Conservation (phyloP, 1,140 invertebrate species). For the Euwallacea fornicatus region DNA sequence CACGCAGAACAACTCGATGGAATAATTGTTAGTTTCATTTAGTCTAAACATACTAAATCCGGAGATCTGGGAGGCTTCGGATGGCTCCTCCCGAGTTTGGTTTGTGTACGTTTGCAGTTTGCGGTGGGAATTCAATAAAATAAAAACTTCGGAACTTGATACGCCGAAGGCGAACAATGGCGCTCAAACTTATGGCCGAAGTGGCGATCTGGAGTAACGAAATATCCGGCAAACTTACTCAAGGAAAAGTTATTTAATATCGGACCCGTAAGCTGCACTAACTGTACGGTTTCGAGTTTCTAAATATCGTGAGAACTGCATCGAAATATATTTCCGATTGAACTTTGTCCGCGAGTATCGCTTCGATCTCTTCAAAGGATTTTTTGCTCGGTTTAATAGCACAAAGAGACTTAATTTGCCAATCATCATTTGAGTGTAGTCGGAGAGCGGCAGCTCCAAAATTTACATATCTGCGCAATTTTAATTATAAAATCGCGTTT, state of each 20-base stretch:
- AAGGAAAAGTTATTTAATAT: slow-evolving; percentile 13
- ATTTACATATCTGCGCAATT: slow-evolving; percentile 30
- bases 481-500: slow-evolving; percentile 29
- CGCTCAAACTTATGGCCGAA: background rate
- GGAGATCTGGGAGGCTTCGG: background rate
- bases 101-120: background rate
- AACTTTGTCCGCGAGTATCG: background rate
- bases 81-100: background rate
- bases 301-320: background rate
- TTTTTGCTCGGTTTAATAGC: too few relatives aligned
- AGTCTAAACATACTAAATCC: background rate
- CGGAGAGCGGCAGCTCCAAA: background rate
- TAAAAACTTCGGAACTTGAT: background rate
- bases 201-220: background rate
- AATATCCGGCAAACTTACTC: slow-evolving; percentile 10
- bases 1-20: too few relatives aligned
- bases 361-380: too few relatives aligned
- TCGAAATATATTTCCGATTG: slow-evolving; percentile 7
- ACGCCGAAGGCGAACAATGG: background rate
- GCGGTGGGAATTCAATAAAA: background rate
- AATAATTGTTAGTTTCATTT: background rate
- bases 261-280: slow-evolving; percentile 1
- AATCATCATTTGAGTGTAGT: background rate
- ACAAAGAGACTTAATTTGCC: background rate
- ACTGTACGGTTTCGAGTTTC: slow-evolving; percentile 1